phyloP scores from a whole-genome alignment of 1,140 invertebrate species.

The Drosophila ohnishii region DNA sequence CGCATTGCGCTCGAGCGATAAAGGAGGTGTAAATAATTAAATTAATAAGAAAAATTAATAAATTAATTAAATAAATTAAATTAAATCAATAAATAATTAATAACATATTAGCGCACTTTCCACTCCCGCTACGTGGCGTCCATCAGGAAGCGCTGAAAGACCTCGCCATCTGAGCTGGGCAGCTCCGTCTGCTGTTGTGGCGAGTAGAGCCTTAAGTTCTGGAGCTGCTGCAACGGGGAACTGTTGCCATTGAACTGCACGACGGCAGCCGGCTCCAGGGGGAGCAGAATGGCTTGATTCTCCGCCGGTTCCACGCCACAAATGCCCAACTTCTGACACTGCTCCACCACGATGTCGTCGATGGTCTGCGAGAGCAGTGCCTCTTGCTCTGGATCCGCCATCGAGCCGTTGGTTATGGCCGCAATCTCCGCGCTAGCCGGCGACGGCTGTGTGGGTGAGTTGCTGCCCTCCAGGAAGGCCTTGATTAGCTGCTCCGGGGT shows the following conservation, averaged over 20 bases:
- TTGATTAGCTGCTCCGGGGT: constrained; percentile 75
- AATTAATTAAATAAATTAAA: too few relatives aligned
- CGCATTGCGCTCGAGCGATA: too few relatives aligned
- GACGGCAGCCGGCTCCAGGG: constrained; percentile 36
- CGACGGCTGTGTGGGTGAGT: constrained; percentile 41
- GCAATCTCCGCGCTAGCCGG: constrained; percentile 49
- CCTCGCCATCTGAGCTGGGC: constrained; percentile 60
- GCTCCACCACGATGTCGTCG: constrained; percentile 83
- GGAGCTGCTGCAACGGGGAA: constrained; percentile 64
- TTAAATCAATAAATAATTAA: background rate
- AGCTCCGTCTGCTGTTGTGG: constrained; percentile 51
- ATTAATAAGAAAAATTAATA: background rate
- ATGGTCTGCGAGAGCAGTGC: constrained; percentile 73
- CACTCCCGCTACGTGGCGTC: constrained; percentile 53
- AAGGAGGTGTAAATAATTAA: background rate
- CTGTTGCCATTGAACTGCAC: constrained; percentile 57
- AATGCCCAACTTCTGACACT: constrained; percentile 82
- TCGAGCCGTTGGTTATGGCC: constrained; percentile 39
- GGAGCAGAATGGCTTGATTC: constrained; percentile 33
- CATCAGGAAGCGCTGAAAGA: constrained; percentile 66
- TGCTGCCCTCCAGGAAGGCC: constrained; percentile 60
- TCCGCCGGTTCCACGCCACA: constrained; percentile 47
- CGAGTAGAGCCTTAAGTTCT: constrained; percentile 63
- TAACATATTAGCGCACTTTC: background rate
- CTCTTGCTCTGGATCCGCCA: constrained; percentile 55